Evolutionary conservation across 2,113 vertebrate genomes (phyloP).

Genomic region (Lipophrys pholis): DNA sequence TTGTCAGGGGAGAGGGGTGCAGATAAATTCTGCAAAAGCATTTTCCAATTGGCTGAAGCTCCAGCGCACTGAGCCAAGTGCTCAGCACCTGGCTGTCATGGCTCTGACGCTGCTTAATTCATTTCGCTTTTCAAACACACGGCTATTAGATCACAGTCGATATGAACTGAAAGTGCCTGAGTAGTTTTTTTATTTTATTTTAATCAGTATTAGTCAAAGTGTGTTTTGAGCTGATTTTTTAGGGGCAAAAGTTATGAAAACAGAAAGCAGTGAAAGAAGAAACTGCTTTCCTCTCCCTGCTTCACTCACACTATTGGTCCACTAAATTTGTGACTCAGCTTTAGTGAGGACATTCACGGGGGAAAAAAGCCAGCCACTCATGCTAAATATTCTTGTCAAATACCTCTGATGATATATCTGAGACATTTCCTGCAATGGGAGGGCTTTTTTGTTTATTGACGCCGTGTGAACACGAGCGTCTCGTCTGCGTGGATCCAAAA

Average conservation of each 20-base stretch:
- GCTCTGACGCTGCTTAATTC: constrained; percentile 57
- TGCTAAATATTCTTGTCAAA: constrained; percentile 67
- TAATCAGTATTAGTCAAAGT: constrained; percentile 58
- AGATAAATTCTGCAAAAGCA: constrained; percentile 84
- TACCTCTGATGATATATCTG: constrained; percentile 60
- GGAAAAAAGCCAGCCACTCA: constrained; percentile 50
- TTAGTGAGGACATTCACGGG: constrained; percentile 49
- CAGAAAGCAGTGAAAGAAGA: constrained; percentile 33
- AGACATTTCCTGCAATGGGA: constrained; percentile 64
- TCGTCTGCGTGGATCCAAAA: constrained; percentile 52
- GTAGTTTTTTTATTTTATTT: constrained; percentile 43
- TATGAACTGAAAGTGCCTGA: constrained; percentile 54
- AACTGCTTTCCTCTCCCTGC: constrained; percentile 9
- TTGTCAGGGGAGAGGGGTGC: constrained; percentile 83
- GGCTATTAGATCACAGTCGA: constrained; percentile 66
- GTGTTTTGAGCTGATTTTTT: constrained; percentile 41
- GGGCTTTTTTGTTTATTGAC: constrained; percentile 48
- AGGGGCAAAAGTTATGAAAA: constrained; percentile 62
- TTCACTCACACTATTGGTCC: constrained; percentile 21
- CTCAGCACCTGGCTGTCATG: constrained; percentile 78
- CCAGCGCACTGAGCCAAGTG: constrained; percentile 65
- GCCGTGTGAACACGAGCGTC: constrained; percentile 47
- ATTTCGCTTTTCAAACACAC: constrained; percentile 70
- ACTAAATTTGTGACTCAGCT: constrained; percentile 65
- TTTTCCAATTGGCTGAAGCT: constrained; percentile 80